Conservation (phyloP, 2,888 invertebrate species). For the Euphydryas editha region DNA sequence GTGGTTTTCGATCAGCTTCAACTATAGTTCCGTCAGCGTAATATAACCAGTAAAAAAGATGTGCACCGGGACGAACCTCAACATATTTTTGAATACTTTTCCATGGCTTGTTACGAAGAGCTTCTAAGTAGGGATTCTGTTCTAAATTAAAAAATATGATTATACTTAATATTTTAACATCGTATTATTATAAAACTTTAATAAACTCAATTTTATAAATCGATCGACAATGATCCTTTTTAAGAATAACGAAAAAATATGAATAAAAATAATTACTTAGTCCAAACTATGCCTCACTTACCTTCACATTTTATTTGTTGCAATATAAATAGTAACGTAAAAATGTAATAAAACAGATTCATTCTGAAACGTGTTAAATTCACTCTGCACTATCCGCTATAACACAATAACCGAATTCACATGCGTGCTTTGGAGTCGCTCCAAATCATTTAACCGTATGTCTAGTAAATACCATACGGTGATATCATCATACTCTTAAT, state of each 20-base stretch:
- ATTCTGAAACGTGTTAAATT: conserved; percentile 37
- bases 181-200: neutral
- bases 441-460: conserved; percentile 57
- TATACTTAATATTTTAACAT: neutral
- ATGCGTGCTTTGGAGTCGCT: conserved; percentile 58
- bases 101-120: conserved; percentile 53
- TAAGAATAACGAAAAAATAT: too few relatives aligned
- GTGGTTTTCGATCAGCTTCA: conserved; percentile 84
- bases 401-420: conserved; percentile 47
- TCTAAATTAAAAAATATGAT: conserved; percentile 41
- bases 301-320: conserved; percentile 45
- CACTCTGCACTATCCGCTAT: conserved; percentile 17
- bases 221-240: neutral
- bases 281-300: conserved; percentile 24
- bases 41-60: conserved; percentile 95
- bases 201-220: neutral
- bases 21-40: conserved; percentile 86
- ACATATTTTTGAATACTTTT: conserved; percentile 88
- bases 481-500: conserved; percentile 65
- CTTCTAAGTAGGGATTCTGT: conserved; percentile 61
- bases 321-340: conserved; percentile 31
- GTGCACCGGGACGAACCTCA: conserved; percentile 88
- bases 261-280: neutral
- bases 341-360: conserved; percentile 42
- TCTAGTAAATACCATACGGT: conserved; percentile 54